These are phyloP conservation scores for Megalonaias nervosa DNA, from an alignment of 1,140 invertebrate genomes.

Conservation along the genomic window DNA sequence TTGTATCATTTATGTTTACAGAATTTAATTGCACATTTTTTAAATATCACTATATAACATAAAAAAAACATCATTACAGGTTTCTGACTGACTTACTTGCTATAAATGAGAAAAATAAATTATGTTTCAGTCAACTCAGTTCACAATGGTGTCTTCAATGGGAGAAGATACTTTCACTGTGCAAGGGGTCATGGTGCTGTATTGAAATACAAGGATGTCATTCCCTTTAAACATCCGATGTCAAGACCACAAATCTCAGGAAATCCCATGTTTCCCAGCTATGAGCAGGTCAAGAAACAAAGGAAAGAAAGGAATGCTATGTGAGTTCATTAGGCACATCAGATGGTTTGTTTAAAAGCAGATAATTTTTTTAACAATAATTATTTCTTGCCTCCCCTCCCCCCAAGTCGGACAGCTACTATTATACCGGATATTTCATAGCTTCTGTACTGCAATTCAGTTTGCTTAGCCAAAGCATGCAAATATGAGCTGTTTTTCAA, in stretches of 20 bases:
- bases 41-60: too few relatives aligned
- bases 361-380: too few relatives aligned
- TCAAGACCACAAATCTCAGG: slow-evolving; percentile 52
- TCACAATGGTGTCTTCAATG: slow-evolving; percentile 66
- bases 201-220: slow-evolving; percentile 60
- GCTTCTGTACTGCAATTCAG: too few relatives aligned
- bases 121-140: slow-evolving; percentile 60
- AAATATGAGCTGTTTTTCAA: not conserved
- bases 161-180: slow-evolving; percentile 67
- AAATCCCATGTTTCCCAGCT: slow-evolving; percentile 68
- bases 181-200: slow-evolving; percentile 65
- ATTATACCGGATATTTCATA: too few relatives aligned
- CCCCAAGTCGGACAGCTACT: too few relatives aligned
- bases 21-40: too few relatives aligned
- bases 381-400: too few relatives aligned
- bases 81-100: too few relatives aligned
- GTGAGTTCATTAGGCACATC: slow-evolving; percentile 37
- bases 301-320: slow-evolving; percentile 58
- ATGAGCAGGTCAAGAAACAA: slow-evolving; percentile 56
- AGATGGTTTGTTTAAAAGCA: too few relatives aligned
- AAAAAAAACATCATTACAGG: too few relatives aligned
- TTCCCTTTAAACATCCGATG: slow-evolving; percentile 40
- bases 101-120: not conserved
- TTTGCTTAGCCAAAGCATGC: not conserved
- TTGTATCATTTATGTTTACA: too few relatives aligned